Evolutionary conservation across 2,888 invertebrate species (phyloP).

Genomic region (Anthophora plumipes): DNA sequence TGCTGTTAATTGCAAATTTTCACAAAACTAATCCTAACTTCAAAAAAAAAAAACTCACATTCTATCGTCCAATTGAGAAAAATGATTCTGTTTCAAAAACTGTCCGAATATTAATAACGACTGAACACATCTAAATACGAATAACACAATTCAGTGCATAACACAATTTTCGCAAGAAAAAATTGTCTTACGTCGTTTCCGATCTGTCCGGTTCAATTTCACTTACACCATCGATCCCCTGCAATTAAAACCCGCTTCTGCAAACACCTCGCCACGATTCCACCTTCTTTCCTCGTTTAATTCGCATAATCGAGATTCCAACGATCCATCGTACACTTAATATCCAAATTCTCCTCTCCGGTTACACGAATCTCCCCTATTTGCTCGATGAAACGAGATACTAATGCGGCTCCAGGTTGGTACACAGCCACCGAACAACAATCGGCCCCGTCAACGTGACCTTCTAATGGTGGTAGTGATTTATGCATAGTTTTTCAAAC

Average conservation of each 20-base stretch:
- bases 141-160: background rate
- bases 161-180: background rate
- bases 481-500: slow-evolving; percentile 51
- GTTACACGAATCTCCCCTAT: background rate
- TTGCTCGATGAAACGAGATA: background rate
- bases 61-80: too few species aligned
- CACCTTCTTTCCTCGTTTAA: background rate
- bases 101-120: too few species aligned
- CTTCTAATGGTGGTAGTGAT: slow-evolving; percentile 51
- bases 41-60: too few species aligned
- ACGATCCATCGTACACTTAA: background rate
- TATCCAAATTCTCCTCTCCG: background rate
- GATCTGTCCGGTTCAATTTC: too few species aligned
- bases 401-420: background rate
- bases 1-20: too few species aligned
- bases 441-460: slow-evolving; percentile 26
- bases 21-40: too few species aligned
- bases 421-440: slow-evolving; percentile 19
- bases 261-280: background rate
- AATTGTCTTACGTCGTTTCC: too few species aligned
- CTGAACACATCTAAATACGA: too few species aligned
- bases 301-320: background rate
- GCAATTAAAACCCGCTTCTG: too few species aligned
- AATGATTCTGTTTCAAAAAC: too few species aligned
- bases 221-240: background rate